Percentiles rank a stretch among this genome's conserved stretches.
Evolutionary conservation across 1,140 invertebrate species (phyloP).

Genomic region (Andrena cerasifolii): DNA sequence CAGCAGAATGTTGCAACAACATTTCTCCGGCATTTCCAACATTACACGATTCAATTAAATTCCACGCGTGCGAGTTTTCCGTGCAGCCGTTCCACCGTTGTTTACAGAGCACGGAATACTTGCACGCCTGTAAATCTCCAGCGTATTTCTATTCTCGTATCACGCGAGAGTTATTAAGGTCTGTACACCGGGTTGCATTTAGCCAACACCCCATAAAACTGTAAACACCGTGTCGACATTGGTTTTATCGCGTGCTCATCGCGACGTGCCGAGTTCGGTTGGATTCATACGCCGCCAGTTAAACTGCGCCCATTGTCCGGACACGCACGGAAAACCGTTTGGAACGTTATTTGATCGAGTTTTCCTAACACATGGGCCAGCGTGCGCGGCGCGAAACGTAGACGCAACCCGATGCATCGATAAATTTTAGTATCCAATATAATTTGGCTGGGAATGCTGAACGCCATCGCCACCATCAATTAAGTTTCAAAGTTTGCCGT

Average conservation of each 20-base stretch:
- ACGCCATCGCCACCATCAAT: background rate
- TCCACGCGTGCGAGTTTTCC: constrained; percentile 4
- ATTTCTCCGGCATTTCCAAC: background rate
- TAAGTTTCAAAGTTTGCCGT: background rate
- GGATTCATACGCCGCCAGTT: constrained; percentile 45
- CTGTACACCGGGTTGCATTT: constrained; percentile 39
- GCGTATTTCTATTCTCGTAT: constrained; percentile 39
- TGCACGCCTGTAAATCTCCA: constrained; percentile 30
- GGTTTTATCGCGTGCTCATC: constrained; percentile 63
- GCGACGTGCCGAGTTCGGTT: background rate
- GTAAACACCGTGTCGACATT: constrained; percentile 61
- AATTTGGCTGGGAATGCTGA: background rate
- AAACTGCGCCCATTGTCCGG: constrained; percentile 13
- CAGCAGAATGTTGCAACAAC: background rate
- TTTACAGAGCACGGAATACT: constrained; percentile 22
- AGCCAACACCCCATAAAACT: constrained; percentile 64
- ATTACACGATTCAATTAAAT: constrained; percentile 33
- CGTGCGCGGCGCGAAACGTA: background rate
- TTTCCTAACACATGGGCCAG: background rate
- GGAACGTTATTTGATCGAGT: background rate
- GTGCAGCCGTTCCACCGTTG: background rate
- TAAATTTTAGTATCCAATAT: constrained; percentile 3
- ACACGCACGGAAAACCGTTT: background rate
- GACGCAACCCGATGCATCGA: background rate
- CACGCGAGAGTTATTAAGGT: constrained; percentile 49